Evolutionary conservation across 2,797 vertebrate genomes (phyloP).

Genomic region (Octomys mimax): DNA sequence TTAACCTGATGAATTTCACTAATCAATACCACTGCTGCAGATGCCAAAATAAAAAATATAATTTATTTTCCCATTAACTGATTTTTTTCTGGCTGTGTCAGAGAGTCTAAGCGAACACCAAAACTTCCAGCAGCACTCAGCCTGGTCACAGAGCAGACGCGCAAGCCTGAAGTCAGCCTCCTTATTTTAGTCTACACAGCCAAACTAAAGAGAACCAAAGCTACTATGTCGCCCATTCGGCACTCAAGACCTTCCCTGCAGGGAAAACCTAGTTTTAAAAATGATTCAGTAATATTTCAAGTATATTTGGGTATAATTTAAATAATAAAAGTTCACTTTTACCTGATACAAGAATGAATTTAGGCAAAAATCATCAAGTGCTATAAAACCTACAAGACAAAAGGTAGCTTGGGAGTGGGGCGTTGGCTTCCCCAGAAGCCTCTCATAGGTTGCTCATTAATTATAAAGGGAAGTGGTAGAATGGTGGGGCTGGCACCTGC

Average conservation of each 20-base stretch:
- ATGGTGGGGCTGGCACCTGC: background rate
- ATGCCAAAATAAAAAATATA: slow-evolving; percentile 48
- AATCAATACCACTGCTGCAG: slow-evolving; percentile 8
- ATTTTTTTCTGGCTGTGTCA: slow-evolving; percentile 1
- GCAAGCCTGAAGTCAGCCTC: slow-evolving; percentile 37
- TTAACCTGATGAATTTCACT: slow-evolving; percentile 46
- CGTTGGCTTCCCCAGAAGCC: background rate
- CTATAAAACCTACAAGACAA: background rate
- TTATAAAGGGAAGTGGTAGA: background rate
- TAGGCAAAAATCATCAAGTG: background rate
- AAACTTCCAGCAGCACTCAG: slow-evolving; percentile 26
- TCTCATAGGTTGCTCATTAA: background rate
- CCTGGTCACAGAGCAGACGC: slow-evolving; percentile 49
- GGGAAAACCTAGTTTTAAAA: slow-evolving; percentile 7
- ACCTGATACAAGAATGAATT: slow-evolving; percentile 2
- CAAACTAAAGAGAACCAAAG: slow-evolving; percentile 63
- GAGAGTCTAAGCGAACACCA: slow-evolving; percentile 49
- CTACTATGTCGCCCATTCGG: background rate
- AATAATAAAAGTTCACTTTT: slow-evolving; percentile 37
- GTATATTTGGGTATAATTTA: slow-evolving; percentile 36
- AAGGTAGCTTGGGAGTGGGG: background rate
- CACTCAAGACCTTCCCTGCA: background rate
- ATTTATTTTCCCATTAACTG: slow-evolving; percentile 53
- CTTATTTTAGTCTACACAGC: slow-evolving; percentile 18
- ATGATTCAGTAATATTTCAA: background rate